These are phyloP conservation scores for Agonum fuliginosum DNA, from an alignment of 2,888 invertebrate genomes.

Conservation along the genomic window DNA sequence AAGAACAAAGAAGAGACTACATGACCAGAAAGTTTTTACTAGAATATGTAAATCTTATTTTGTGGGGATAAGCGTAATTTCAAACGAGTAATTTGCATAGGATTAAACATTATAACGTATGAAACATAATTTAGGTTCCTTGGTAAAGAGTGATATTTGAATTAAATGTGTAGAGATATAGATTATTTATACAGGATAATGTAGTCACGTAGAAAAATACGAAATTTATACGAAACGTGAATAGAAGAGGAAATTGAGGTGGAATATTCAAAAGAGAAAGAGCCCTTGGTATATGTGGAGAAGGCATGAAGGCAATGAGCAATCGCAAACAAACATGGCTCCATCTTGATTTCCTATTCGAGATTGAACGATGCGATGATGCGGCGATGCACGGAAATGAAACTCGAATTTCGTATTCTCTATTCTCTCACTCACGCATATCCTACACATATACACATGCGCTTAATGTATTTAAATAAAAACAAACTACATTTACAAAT, in stretches of 20 bases:
- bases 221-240: conserved; percentile 12
- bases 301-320: conserved; percentile 32
- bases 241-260: conserved; percentile 33
- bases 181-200: conserved; percentile 35
- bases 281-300: too few species aligned
- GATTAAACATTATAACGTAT: too few species aligned
- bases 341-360: conserved; percentile 41
- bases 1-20: too few species aligned
- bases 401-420: conserved; percentile 34
- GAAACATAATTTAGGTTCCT: too few species aligned
- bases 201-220: conserved; percentile 37
- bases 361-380: conserved; percentile 33
- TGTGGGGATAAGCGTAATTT: too few species aligned
- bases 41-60: too few species aligned
- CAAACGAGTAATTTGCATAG: too few species aligned
- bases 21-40: too few species aligned
- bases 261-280: conserved; percentile 35
- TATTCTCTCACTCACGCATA: conserved; percentile 26
- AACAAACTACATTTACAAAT: not conserved
- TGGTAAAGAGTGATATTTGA: not conserved
- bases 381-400: conserved; percentile 33
- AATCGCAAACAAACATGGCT: conserved; percentile 40
- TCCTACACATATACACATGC: not conserved
- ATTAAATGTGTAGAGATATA: not conserved
- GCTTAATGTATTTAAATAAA: not conserved